Percentiles rank a stretch among this genome's conserved stretches.
These are phyloP conservation scores for Epinephelus malabaricus DNA, from an alignment of 2,797 vertebrate genomes.

Conservation along the genomic window DNA sequence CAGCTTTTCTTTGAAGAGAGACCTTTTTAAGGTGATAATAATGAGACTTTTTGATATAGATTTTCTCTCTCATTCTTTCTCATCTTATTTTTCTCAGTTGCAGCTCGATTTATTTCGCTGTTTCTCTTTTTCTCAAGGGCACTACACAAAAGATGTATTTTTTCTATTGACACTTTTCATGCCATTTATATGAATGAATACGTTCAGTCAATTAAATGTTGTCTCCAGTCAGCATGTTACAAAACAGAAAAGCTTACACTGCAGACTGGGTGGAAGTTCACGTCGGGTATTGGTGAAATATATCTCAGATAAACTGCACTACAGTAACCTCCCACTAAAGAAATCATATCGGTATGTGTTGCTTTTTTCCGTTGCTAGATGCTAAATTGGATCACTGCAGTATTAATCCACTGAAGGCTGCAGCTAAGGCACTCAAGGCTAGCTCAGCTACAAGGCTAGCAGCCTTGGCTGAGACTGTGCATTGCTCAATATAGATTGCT, in stretches of 20 bases:
- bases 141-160: not conserved
- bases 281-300: conserved; percentile 22
- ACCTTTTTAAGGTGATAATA: not conserved
- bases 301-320: conserved; percentile 37
- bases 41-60: not conserved
- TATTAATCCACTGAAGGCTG: conserved; percentile 77
- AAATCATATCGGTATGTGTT: conserved; percentile 52
- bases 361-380: conserved; percentile 46
- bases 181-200: conserved; percentile 22
- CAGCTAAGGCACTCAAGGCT: conserved; percentile 54
- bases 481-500: conserved; percentile 74
- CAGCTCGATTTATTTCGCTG: not conserved
- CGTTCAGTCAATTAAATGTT: conserved; percentile 38
- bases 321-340: conserved; percentile 31
- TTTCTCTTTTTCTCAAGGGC: not conserved
- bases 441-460: conserved; percentile 63
- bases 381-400: conserved; percentile 77
- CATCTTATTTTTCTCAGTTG: not conserved
- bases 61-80: not conserved
- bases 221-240: conserved; percentile 11
- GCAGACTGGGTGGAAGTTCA: conserved; percentile 33
- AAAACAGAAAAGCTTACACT: conserved; percentile 28
- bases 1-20: not conserved
- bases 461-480: conserved; percentile 62
- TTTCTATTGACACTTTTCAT: not conserved